A percentile compares a stretch with the other conserved stretches of the same genome.
Conservation (phyloP, 2,113 vertebrate genomes). For the Regulus satrapa region DNA sequence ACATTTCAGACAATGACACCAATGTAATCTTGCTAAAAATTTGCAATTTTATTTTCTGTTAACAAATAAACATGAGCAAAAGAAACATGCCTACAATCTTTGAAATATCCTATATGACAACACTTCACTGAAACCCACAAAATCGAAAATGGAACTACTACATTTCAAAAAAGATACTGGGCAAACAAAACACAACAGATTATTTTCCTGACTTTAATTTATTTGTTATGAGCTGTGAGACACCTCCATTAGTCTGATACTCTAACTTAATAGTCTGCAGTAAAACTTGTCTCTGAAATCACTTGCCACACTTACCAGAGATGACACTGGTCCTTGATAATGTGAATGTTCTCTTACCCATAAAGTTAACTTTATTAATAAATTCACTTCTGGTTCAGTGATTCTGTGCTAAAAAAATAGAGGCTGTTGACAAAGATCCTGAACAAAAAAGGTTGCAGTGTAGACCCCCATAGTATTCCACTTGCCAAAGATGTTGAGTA, state of each 20-base stretch:
- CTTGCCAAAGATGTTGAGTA: background rate
- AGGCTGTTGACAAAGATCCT: background rate
- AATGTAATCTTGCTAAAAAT: background rate
- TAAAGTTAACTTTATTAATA: background rate
- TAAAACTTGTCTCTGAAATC: background rate
- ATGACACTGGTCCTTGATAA: background rate
- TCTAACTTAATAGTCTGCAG: background rate
- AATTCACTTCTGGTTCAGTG: background rate
- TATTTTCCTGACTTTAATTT: background rate
- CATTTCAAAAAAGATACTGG: background rate
- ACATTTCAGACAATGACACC: background rate
- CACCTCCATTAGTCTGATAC: background rate
- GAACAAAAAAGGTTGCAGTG: accelerated
- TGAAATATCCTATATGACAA: background rate
- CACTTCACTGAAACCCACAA: background rate
- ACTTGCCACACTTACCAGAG: background rate
- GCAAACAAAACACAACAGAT: background rate
- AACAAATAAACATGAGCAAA: background rate
- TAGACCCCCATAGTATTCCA: background rate
- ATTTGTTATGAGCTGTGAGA: background rate
- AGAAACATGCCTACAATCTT: background rate
- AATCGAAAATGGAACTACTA: background rate
- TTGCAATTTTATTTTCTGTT: background rate
- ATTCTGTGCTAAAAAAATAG: background rate
- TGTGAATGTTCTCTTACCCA: background rate